Conservation (phyloP, 1,140 invertebrate genomes). For the Pachyrhynchus sulphureomaculatus region DNA sequence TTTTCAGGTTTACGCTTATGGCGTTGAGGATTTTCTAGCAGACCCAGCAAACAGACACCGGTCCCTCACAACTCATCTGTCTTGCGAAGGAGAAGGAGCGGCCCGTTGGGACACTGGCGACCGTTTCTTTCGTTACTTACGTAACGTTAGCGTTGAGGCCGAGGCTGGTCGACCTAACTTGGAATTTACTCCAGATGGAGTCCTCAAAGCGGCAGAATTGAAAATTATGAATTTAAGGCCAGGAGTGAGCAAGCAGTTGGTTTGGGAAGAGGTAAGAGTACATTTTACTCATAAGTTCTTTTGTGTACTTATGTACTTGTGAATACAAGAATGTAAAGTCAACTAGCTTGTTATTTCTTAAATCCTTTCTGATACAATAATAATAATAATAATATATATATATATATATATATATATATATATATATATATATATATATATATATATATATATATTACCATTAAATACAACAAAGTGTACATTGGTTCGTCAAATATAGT, state of each 20-base stretch:
- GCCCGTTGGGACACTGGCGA: conserved; percentile 78
- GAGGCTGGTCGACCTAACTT: conserved; percentile 77
- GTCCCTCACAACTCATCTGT: conserved; percentile 77
- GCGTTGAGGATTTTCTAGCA: conserved; percentile 81
- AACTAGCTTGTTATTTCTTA: too few relatives aligned
- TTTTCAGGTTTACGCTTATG: conserved; percentile 70
- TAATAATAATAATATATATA: too few relatives aligned
- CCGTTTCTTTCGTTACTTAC: conserved; percentile 72
- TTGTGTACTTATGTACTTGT: too few relatives aligned
- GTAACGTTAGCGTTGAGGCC: conserved; percentile 80
- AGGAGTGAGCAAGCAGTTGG: conserved; percentile 73
- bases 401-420: too few relatives aligned
- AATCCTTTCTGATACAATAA: too few relatives aligned
- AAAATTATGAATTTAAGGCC: conserved; percentile 91
- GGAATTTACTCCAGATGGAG: conserved; percentile 87
- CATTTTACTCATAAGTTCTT: too few relatives aligned
- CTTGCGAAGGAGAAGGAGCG: conserved; percentile 74
- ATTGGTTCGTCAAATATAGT: too few relatives aligned
- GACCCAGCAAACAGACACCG: conserved; percentile 69
- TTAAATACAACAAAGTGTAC: too few relatives aligned
- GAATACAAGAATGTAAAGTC: too few relatives aligned
- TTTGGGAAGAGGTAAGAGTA: conserved; percentile 84
- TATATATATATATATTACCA: too few relatives aligned
- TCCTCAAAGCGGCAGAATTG: conserved; percentile 80
- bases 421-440: too few relatives aligned